Conservation (phyloP, 2,888 invertebrate species). For the Cepaea hortensis region DNA sequence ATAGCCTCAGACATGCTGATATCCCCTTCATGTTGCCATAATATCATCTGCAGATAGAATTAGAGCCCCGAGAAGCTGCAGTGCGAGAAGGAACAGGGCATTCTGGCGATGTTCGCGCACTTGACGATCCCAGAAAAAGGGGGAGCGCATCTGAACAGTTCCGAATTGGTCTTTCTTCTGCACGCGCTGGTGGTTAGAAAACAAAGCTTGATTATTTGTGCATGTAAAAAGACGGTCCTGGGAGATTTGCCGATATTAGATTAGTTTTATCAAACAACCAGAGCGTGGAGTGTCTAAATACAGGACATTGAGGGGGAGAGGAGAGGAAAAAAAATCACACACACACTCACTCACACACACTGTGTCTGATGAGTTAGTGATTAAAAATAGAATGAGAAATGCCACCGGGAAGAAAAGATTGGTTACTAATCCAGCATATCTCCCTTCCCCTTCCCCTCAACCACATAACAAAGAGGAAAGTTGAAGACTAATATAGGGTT, state of each 20-base stretch:
- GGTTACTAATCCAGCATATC: not conserved
- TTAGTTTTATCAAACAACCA: constrained; percentile 38
- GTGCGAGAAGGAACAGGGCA: not conserved
- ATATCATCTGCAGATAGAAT: constrained; percentile 49
- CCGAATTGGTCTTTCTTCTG: constrained; percentile 32
- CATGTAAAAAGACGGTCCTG: constrained; percentile 34
- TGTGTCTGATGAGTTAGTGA: not conserved
- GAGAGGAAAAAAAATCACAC: not conserved
- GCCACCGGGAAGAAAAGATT: not conserved
- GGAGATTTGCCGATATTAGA: constrained; percentile 48
- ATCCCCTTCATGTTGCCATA: constrained; percentile 32
- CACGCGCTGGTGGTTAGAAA: constrained; percentile 32
- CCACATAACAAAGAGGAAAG: not conserved
- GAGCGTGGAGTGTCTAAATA: constrained; percentile 21
- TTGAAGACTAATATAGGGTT: not conserved
- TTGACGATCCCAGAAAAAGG: constrained; percentile 11
- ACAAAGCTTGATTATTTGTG: constrained; percentile 43
- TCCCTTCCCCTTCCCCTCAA: not conserved
- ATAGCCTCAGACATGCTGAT: constrained; percentile 39
- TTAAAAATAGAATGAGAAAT: constrained; percentile 3
- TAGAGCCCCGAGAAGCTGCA: constrained; percentile 34
- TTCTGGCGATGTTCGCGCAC: constrained; percentile 1
- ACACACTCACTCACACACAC: not conserved
- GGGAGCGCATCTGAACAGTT: constrained; percentile 8
- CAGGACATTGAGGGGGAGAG: not conserved